Percentiles rank a stretch among this genome's conserved stretches.
These are phyloP conservation scores for Nemopilema nomurai DNA, from an alignment of 30 jellyfish, hydroid and myxozoan species.

Conservation along the genomic window DNA sequence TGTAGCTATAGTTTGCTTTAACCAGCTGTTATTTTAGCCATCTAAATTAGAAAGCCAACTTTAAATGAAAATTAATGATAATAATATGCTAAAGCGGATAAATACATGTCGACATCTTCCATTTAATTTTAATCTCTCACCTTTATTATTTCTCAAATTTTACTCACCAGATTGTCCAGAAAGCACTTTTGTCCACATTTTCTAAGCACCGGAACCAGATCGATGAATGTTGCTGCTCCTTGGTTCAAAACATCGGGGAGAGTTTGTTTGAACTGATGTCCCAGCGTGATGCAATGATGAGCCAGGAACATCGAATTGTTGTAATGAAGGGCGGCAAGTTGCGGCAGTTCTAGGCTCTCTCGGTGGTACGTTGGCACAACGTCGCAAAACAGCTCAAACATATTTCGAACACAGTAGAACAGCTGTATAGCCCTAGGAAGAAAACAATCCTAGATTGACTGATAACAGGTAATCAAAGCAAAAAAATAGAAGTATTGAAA, in stretches of 20 bases:
- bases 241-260: slow-evolving; percentile 82
- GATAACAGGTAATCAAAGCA: neutral
- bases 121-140: no score
- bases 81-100: no score
- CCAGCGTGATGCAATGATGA: slow-evolving; percentile 94
- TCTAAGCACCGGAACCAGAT: slow-evolving; percentile 88
- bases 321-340: slow-evolving; percentile 94
- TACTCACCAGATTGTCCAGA: slow-evolving; percentile 81
- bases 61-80: no score
- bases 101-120: no score
- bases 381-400: slow-evolving; percentile 75
- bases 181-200: slow-evolving; percentile 83
- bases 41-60: no score
- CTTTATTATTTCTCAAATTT: neutral
- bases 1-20: no score
- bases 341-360: slow-evolving; percentile 92
- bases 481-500: no score
- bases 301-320: slow-evolving; percentile 95
- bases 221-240: slow-evolving; percentile 85
- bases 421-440: slow-evolving; percentile 82
- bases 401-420: slow-evolving; percentile 78
- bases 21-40: no score
- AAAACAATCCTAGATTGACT: neutral
- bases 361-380: slow-evolving; percentile 91
- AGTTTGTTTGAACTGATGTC: slow-evolving; percentile 90